Evolutionary conservation across 2,797 vertebrate species (phyloP), one percentile per base, ranked within the genome.

Genomic region (Melanotaenia boesemani): DNA sequence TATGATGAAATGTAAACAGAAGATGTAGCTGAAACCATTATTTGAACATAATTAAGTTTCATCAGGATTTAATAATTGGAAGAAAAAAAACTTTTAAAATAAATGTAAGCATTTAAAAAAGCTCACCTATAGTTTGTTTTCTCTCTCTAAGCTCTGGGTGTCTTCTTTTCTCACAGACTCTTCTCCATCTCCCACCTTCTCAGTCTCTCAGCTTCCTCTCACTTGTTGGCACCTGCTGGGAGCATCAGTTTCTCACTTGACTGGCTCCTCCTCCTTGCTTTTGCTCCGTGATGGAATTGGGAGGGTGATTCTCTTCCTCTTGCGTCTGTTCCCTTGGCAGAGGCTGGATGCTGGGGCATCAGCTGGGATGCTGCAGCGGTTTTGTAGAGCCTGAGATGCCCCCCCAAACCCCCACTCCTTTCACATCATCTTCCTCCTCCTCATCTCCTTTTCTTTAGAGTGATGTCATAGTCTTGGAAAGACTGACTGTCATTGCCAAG

Each of bases 151-250:
- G 84, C 73, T 88, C 78, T 63, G 52, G 20, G 60, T 58, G 85
- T 90, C 80, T 88, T 69, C 52, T 79, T 83, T 83, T 85, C 84
- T 90, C 76, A 90, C 80, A 89, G 91, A 72, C 88, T 94, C 86
- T 87, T 88, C 75, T 93, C 82, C 94, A 94, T 94, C 85, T 69
- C 85, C 26, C 30, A 69, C 66, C 72, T 46, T 72, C 88, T 71
- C 63, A 6, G 77, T 76, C 80, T 80, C 50, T 86, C 56, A 60
- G 82, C 80, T 89, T 86, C 92, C 73, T 83, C 89, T 94, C 87
- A 94, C 88, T 94, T 92, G 91, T 90, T 89, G 91, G 91, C 92
- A 95, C 94, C 94, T 94, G 93, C 91, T 88, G 82, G 73, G 90
- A 93, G 93, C 93, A 92, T 94, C 93, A 84, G 90, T 89, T 79